Evolutionary conservation across 2,113 vertebrate species (phyloP), one percentile per base, ranked within the genome.

Genomic region (Pitta sordida): DNA sequence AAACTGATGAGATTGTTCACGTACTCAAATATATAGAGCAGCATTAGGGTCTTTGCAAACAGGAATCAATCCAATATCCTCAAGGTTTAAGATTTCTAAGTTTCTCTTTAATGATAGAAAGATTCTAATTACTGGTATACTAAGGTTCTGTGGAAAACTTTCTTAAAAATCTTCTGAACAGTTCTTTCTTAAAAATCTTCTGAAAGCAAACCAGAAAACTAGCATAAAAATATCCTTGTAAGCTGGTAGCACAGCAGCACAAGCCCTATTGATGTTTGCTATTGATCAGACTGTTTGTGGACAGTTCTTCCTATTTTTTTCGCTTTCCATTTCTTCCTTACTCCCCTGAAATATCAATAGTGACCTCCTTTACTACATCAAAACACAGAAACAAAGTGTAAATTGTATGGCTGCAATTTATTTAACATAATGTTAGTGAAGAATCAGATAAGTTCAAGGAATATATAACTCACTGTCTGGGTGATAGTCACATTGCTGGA

Each of bases 401-500:
- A 86, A 92, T 79, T 62, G 7, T 59, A 36, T 29, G n/a, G 34
- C 48, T 48, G 67, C 16, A 27, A 1, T 22, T 79, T 83, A 84
- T 80, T 69, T 13, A 48, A 30, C 4, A 2, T 30, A 16, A 8
- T 20, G n/a, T 90, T 63, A 49, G 24, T 48, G 29, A 34, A 81
- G 32, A 55, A 39, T 58, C 44, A 93, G 49, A 49, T 69, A 88
- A 90, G 49, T 73, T 76, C 90, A 89, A 65, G 37, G 48, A 67
- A 83, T 16, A 19, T 11, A 15, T 63, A 93, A 91, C 96, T 93
- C 48, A 87, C 58, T 86, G 62, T 71, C 32, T 69, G 44, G 29
- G 36, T 93, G 85, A 81, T n/a, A 80, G 92, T 53, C 44, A 84
- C 29, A 13, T 41, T 93, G 75, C 37, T 94, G 74, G 81, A 95